These are phyloP conservation scores for Bubo scandiacus DNA, from an alignment of 2,113 vertebrate genomes.

Conservation along the genomic window DNA sequence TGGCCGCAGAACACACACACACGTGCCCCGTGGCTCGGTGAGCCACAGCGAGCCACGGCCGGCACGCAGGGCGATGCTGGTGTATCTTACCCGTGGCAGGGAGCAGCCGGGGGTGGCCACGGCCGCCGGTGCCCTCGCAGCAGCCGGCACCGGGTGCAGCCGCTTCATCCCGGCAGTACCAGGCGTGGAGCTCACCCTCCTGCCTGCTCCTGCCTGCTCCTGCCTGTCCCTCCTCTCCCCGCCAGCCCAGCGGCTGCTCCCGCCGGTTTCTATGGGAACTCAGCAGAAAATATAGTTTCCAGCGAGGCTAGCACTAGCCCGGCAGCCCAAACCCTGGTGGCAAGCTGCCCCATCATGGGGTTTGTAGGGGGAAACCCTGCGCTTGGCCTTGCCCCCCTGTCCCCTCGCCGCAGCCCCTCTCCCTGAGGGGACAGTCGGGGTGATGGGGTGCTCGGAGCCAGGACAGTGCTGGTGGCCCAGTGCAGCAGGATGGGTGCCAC, in stretches of 20 bases:
- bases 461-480: background rate
- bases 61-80: too few relatives aligned
- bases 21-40: rapidly evolving
- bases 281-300: slow-evolving; percentile 52
- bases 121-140: background rate
- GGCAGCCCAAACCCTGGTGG: background rate
- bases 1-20: background rate
- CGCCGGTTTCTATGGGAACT: slow-evolving; percentile 73
- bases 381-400: background rate
- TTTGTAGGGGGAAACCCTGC: background rate
- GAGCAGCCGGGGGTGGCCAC: rapidly evolving
- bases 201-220: background rate
- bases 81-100: rapidly evolving
- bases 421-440: background rate
- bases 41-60: rapidly evolving
- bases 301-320: slow-evolving; percentile 41
- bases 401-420: background rate
- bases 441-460: background rate
- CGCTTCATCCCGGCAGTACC: background rate
- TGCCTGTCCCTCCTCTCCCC: background rate
- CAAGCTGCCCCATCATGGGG: background rate
- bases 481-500: background rate
- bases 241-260: slow-evolving; percentile 53
- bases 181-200: background rate
- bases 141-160: rapidly evolving